Evolutionary conservation across 2,113 vertebrate species (phyloP).

Genomic region (Tupaia chinensis): DNA sequence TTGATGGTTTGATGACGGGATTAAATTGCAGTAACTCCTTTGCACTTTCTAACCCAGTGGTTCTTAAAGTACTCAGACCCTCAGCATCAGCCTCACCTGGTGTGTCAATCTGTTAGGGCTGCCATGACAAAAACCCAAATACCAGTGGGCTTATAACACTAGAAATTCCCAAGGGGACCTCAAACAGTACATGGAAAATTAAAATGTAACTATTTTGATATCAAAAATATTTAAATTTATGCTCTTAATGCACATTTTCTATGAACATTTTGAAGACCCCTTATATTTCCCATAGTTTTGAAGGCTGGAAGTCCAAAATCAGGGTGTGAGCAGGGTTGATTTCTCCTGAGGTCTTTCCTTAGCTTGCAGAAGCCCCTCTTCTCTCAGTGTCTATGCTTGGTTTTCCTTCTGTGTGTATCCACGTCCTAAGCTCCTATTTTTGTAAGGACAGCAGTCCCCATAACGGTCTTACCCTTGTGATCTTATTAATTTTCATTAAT

Average conservation of each 20-base stretch:
- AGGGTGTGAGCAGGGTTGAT: neutral
- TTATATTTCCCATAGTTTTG: neutral
- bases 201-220: too few relatives aligned
- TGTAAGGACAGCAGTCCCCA: neutral
- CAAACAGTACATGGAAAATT: too few relatives aligned
- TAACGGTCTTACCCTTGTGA: neutral
- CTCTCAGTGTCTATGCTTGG: neutral
- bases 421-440: neutral
- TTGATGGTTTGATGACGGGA: neutral
- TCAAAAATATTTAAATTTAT: too few relatives aligned
- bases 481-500: neutral
- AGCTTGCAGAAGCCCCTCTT: neutral
- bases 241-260: too few relatives aligned
- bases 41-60: neutral
- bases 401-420: neutral
- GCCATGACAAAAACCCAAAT: too few relatives aligned
- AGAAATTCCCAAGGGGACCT: neutral
- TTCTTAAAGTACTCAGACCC: neutral
- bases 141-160: neutral
- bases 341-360: neutral
- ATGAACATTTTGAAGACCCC: too few relatives aligned
- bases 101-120: neutral
- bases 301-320: too few relatives aligned
- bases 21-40: neutral
- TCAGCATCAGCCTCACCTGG: too few relatives aligned